Evolutionary conservation across 2,888 invertebrate species (phyloP).

Genomic region (Pteria penguin): DNA sequence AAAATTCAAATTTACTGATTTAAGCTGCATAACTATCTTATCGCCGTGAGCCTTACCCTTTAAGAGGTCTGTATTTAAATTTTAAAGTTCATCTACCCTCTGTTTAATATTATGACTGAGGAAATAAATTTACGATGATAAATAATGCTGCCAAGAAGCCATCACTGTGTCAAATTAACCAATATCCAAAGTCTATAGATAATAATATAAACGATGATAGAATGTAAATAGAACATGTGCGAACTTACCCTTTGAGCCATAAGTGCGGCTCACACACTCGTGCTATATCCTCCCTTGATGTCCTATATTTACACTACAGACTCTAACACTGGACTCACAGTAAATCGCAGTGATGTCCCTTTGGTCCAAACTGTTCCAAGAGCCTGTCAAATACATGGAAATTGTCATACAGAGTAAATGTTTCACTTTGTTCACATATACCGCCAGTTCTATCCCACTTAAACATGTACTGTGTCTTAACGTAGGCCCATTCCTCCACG

Average conservation of each 20-base stretch:
- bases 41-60: no score
- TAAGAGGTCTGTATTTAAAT: no score
- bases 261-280: slow-evolving; percentile 44
- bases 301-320: slow-evolving; percentile 57
- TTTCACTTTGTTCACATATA: slow-evolving; percentile 52
- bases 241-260: slow-evolving; percentile 75
- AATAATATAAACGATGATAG: no score
- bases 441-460: slow-evolving; percentile 74
- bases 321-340: slow-evolving; percentile 44
- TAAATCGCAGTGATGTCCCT: slow-evolving; percentile 50
- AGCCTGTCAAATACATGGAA: slow-evolving; percentile 74
- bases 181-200: no score
- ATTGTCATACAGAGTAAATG: slow-evolving; percentile 76
- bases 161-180: no score
- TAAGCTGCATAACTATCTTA: no score
- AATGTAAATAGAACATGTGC: no score
- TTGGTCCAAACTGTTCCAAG: slow-evolving; percentile 74
- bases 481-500: slow-evolving; percentile 72
- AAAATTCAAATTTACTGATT: no score
- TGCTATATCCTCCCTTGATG: neutral
- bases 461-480: slow-evolving; percentile 73
- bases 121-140: no score
- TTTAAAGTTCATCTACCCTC: no score
- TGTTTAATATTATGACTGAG: neutral
- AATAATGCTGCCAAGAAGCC: no score